These are phyloP conservation scores for Salvelinus sp. DNA, from an alignment of 2,113 vertebrate species.

Conservation along the genomic window DNA sequence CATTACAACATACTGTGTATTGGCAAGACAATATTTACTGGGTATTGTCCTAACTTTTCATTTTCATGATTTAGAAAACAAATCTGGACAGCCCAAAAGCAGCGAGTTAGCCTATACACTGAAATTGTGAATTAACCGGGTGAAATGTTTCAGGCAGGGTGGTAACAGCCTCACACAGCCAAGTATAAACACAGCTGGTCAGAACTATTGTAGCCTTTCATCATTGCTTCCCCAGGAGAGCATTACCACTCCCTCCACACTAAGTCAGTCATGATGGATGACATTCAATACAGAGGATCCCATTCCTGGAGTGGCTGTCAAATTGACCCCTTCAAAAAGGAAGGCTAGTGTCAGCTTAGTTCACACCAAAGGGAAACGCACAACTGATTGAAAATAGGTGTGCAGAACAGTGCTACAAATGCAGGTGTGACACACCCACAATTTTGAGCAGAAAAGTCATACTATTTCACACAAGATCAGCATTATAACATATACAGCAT, in stretches of 20 bases:
- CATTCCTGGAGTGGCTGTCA: constrained; percentile 21
- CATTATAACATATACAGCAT: no score
- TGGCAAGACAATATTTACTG: no score
- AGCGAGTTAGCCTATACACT: no score
- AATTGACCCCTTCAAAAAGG: constrained; percentile 13
- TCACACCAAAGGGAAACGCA: not conserved
- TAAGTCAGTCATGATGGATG: not conserved
- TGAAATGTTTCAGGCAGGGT: no score
- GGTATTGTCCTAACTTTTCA: no score
- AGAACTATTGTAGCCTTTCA: not conserved
- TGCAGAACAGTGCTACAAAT: not conserved
- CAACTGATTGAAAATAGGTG: not conserved
- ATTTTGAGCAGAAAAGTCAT: not conserved
- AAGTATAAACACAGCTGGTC: no score
- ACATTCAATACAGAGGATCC: constrained; percentile 15
- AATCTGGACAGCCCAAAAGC: no score
- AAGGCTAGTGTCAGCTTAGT: constrained; percentile 18
- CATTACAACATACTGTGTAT: no score
- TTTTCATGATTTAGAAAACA: no score
- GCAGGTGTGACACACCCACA: not conserved
- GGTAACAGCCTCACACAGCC: no score
- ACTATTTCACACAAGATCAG: not conserved
- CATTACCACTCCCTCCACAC: not conserved
- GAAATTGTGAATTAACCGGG: no score
- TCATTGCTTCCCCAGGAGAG: not conserved